These are phyloP conservation scores for Ifrita kowaldi DNA, from an alignment of 2,113 vertebrate species.

Conservation along the genomic window DNA sequence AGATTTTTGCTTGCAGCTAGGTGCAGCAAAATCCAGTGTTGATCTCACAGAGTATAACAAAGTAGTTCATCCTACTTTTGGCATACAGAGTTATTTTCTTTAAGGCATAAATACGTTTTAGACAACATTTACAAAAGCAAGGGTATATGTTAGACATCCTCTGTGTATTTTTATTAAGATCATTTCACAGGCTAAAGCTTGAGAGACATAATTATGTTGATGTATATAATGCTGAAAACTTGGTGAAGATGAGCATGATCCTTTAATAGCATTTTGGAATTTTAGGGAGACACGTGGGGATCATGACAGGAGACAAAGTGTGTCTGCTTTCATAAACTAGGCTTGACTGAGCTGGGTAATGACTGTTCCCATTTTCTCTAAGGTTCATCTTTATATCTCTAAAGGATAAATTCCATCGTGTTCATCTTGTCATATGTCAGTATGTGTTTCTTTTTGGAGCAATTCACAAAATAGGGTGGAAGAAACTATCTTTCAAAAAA, in stretches of 20 bases:
- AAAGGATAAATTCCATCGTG: background rate
- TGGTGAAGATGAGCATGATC: background rate
- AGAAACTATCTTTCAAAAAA: conserved; percentile 35
- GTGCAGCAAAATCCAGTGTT: background rate
- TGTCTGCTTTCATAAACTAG: background rate
- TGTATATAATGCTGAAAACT: background rate
- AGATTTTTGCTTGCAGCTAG: background rate
- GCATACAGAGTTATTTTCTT: background rate
- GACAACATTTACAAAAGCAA: background rate
- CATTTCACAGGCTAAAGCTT: background rate
- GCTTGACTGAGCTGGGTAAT: background rate
- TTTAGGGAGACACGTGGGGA: background rate
- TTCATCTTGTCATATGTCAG: background rate
- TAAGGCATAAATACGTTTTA: background rate
- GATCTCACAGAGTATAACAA: background rate
- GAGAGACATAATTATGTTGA: background rate
- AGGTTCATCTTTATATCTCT: background rate
- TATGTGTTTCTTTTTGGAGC: background rate
- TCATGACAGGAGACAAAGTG: background rate
- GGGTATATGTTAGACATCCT: background rate
- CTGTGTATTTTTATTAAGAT: background rate
- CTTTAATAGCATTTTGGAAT: background rate
- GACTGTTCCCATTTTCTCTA: background rate
- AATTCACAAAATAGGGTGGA: background rate
- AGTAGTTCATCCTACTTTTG: background rate